Base-by-base conservation (phyloP, 2,113 vertebrate genomes). In the Choloepus hoffmanni region DNA sequence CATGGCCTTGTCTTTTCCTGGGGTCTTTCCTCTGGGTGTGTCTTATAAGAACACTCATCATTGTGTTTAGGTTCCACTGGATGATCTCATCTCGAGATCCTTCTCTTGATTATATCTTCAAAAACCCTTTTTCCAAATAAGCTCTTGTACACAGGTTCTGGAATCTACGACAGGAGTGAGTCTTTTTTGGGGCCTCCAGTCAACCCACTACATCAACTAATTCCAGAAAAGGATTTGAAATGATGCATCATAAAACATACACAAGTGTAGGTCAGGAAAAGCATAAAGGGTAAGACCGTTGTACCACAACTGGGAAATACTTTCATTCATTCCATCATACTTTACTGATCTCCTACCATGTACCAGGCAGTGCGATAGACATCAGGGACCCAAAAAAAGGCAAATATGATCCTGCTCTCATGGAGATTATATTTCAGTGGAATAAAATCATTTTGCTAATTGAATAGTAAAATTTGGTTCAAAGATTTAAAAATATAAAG, bases 401-500 rank as follows among this genome's bases (percentile, higher is more conserved):
- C 2, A n/a, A 13, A 5, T 23, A 21, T 72, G 33, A n/a, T 13
- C 10, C 68, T 65, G 63, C 19, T 90, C 9, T 21, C 4, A 0
- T 28, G 65, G 45, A 72, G 15, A 48, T 45, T 40, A 43, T 9
- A 55, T 24, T 40, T 14, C 23, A 55, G 9, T n/a, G 16, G 15
- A 43, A 77, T 36, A 82, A 74, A 58, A 48, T 63, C 55, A 28
- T 83, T 77, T 89, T 70, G 87, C 8, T 82, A 68, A 43, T 2
- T 78, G 45, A 48, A 79, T 12, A 50, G 18, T 28, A 84, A 50
- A 85, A 55, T 79, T 90, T 90, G 40, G 1, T 86, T 94, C 50
- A 79, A n/a, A 96, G 72, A 62, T 65, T 88, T 97, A 15, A 92
- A 60, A 96, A n/a, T 36, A 23, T 1, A 36, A 89, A 93, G n/a